Evolutionary conservation across 2,113 vertebrate genomes (phyloP), one percentile per base, ranked within the genome.

Genomic region (Podiceps cristatus): DNA sequence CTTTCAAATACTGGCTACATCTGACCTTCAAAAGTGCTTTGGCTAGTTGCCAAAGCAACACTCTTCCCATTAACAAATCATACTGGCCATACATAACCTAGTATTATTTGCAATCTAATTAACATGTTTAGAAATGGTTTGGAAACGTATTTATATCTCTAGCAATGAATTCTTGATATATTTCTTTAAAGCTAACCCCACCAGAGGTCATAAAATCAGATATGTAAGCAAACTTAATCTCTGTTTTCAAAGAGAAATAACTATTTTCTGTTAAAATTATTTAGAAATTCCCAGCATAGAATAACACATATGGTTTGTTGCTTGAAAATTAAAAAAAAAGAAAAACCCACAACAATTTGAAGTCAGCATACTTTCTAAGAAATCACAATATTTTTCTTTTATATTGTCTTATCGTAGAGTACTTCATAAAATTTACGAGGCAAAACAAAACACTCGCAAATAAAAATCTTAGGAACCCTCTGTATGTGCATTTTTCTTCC

Each of bases 41-140:
- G 91, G 95, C 66, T 91, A 42, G 50, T 64, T 87, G 85, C 89
- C 95, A 95, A 50, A 82, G 67, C 18, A 92, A 75, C 52, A 64
- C 75, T 90, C 50, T 59, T 76, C 53, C 45, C 16, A 69, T 77
- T 79, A 93, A 75, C 68, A 85, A 84, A 93, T 79, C 50, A 59
- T 27, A 92, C n/a, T 29, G 60, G 19, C 44, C 25, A 75, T 68
- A 89, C 1, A 69, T 79, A 88, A 90, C 12, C n/a, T 58, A 74
- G 7, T 29, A 73, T 68, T 62, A 72, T 69, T 90, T 94, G 67
- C 42, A 90, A 90, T 74, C 22, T 83, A 83, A 87, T 96, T 76
- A 89, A 63, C 15, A 71, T 59, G 40, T 27, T 94, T 64, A 56
- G 58, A 87, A 83, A 80, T 45, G 15, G 22, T 56, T 95, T 66